These are phyloP conservation scores for Acropternis orthonyx DNA, from an alignment of 2,797 vertebrate genomes.

Conservation along the genomic window DNA sequence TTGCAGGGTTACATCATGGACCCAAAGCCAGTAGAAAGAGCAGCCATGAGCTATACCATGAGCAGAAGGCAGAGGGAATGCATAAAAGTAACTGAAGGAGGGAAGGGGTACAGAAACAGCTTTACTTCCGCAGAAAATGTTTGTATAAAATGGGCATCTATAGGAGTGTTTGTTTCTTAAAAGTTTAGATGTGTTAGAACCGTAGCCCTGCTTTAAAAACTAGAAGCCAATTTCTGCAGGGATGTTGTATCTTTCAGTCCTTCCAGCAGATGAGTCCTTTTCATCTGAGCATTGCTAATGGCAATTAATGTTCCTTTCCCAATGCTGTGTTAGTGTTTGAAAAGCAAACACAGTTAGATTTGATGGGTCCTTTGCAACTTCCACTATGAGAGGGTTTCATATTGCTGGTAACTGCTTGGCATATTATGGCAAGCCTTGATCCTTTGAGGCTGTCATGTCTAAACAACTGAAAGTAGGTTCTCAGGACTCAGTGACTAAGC, in stretches of 20 bases:
- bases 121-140: background rate
- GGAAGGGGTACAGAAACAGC: background rate
- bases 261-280: background rate
- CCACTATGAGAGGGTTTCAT: background rate
- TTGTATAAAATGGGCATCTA: background rate
- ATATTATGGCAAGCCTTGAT: background rate
- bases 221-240: background rate
- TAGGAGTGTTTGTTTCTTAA: background rate
- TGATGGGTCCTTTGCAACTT: background rate
- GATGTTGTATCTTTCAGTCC: background rate
- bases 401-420: background rate
- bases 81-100: background rate
- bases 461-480: background rate
- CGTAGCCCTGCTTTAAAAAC: background rate
- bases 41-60: background rate
- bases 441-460: background rate
- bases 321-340: background rate
- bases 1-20: background rate
- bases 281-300: background rate
- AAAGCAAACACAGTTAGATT: background rate
- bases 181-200: background rate
- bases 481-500: background rate
- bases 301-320: background rate
- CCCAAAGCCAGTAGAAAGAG: background rate
- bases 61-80: background rate